Base-by-base conservation (phyloP, 2,797 vertebrate species). In the Pelochelys cantorii region DNA sequence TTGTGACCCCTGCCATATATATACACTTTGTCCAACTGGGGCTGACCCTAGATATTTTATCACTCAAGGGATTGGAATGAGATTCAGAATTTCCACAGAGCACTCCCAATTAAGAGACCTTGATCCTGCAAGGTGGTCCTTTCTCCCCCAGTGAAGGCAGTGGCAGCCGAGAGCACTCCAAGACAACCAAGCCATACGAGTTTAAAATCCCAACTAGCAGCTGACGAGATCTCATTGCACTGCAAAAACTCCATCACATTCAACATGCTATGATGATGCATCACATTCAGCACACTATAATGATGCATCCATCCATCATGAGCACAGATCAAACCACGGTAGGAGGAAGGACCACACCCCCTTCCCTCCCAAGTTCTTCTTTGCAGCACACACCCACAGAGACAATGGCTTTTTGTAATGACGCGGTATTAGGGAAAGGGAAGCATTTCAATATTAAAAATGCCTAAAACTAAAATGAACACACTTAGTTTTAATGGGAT, bases 361-460 rank as follows among this genome's bases (percentile, higher is more conserved):
- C 22, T 79, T 86, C 83, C 31, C 86, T 68, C 91, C 90, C 14
- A 93, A 92, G 68, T 20, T 12, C 27, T 13, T 89, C 85, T 95
- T 79, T 82, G 55, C 71, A 88, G 79, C 53, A 75, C 95, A 90
- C 6, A n/a, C 42, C 71, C 89, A 11, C 84, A 86, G 88, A 93
- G 84, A 95, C 88, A 95, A 89, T 27, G 31, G 25, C 15, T 92
- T 93, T 95, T 87, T 81, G 62, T 83, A 97, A 89, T 89, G 42
- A 52, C 52, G 92, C 89, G 65, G 88, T 93, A 82, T 89, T 94
- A 84, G n/a, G 31, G 54, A 83, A 93, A 90, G 83, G 87, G 93
- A 80, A 85, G 89, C 83, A 92, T 95, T 96, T 71, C 11, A 37
- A 37, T 96, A 97, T 97, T 93, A 95, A 97, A 96, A 97, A 93